These are phyloP conservation scores for Aspidapion aeneum DNA, from an alignment of 2,888 invertebrate species.

Conservation along the genomic window DNA sequence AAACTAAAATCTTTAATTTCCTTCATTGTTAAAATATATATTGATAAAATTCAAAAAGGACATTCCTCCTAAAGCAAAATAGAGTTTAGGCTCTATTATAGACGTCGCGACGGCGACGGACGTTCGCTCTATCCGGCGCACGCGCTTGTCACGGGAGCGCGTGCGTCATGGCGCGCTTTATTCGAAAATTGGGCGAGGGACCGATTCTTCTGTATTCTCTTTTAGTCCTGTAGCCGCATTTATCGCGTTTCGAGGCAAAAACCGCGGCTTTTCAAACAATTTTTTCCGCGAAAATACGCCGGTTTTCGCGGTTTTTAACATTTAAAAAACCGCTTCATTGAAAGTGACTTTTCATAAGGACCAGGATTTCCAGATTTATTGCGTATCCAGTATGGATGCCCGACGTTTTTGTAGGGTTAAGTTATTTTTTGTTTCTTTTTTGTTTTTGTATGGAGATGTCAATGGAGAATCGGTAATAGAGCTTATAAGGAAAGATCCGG, in stretches of 20 bases:
- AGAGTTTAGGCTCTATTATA: too few species aligned
- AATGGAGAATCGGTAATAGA: background rate
- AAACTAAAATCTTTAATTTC: too few species aligned
- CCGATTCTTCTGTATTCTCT: background rate
- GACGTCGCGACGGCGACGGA: too few species aligned
- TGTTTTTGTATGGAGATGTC: background rate
- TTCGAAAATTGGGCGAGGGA: background rate
- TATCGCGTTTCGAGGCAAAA: background rate
- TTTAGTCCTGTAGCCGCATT: background rate
- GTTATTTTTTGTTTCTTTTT: background rate
- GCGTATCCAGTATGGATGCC: background rate
- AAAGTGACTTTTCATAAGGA: background rate
- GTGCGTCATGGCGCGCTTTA: background rate
- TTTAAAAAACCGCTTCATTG: too few species aligned
- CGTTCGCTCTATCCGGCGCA: too few species aligned
- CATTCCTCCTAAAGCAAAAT: too few species aligned
- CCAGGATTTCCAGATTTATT: background rate
- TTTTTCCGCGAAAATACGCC: background rate
- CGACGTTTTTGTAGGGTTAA: background rate
- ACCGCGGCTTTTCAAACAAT: background rate
- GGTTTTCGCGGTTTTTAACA: background rate
- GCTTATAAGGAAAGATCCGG: background rate
- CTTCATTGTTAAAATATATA: too few species aligned
- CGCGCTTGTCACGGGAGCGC: too few species aligned
- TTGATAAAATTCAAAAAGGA: too few species aligned